Percentiles rank a stretch among this genome's conserved stretches.
Evolutionary conservation across 2,797 vertebrate species (phyloP).

Genomic region (Coendou prehensilis): DNA sequence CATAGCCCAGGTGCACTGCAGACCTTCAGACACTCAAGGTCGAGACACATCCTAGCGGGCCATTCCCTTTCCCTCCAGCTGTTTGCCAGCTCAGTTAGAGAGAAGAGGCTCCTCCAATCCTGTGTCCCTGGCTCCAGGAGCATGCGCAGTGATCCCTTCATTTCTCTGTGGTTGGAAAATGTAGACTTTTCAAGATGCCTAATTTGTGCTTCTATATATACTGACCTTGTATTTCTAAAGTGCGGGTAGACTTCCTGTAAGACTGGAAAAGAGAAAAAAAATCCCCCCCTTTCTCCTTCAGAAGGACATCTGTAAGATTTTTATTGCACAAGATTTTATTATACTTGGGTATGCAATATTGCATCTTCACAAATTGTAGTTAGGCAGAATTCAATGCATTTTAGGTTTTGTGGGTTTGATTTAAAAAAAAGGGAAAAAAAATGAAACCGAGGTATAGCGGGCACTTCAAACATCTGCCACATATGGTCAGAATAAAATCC

Average conservation of each 20-base stretch:
- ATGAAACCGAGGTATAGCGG: constrained; percentile 75
- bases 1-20: not conserved
- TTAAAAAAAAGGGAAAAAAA: constrained; percentile 40
- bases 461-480: constrained; percentile 85
- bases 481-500: constrained; percentile 87
- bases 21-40: constrained; percentile 63
- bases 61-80: constrained; percentile 28
- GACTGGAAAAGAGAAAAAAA: constrained; percentile 83
- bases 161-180: constrained; percentile 88
- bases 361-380: constrained; percentile 84
- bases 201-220: constrained; percentile 89
- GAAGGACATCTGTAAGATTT: constrained; percentile 85
- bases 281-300: constrained; percentile 52
- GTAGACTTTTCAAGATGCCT: constrained; percentile 86
- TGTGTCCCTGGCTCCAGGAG: constrained; percentile 62
- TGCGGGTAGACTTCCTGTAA: constrained; percentile 88
- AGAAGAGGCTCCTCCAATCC: constrained; percentile 60
- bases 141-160: constrained; percentile 79
- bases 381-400: constrained; percentile 81
- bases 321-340: constrained; percentile 81
- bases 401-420: constrained; percentile 79
- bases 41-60: constrained; percentile 9
- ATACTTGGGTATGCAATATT: constrained; percentile 80
- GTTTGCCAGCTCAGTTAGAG: constrained; percentile 57
- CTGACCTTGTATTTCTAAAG: constrained; percentile 87